Evolutionary conservation across 2,797 vertebrate genomes (phyloP), one percentile per base, ranked within the genome.

Genomic region (Platalea minor): DNA sequence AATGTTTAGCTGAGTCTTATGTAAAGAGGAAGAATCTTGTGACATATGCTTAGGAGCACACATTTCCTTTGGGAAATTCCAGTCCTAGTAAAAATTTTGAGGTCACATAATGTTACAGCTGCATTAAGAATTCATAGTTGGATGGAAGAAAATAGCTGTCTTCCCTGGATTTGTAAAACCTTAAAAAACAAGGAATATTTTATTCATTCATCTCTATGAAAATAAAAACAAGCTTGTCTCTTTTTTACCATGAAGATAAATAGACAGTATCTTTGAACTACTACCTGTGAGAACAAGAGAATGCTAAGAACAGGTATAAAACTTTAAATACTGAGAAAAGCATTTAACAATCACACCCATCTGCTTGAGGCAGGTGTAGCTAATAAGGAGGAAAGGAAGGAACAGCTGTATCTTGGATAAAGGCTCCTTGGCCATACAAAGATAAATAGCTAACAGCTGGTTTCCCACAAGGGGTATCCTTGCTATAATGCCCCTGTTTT

Each of bases 401-500:
- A 98, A 97, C 98, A 98, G 98, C 98, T 98, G 98, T 96, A 97
- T 96, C 87, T 97, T 97, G 95, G 96, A 98, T 97, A 97, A 97
- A 97, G 98, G 96, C 97, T 98, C 97, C 98, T 97, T 89, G 97
- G 97, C 96, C 97, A 96, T 97, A 98, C 77, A 88, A 98, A 99
- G 98, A 99, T 98, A 98, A 99, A 99, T 98, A 97, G 97, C 96
- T 93, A 98, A 97, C 99, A 99, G 98, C 98, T 99, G 99, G 96
- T 97, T 98, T 98, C 93, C 97, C 96, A 95, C 90, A 97, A 98
- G 97, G 97, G 97, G 95, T 91, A 97, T 93, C 85, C 95, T 95
- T 97, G 96, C 97, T 95, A 74, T 96, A 96, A 97, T 95, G 96
- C 92, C 95, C 96, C 93, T 77, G 56, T 91, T 96, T 94, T 73